Percentiles rank a stretch among this genome's conserved stretches.
phyloP scores from a whole-genome alignment of 2,113 vertebrate genomes.

The Isichthys henryi region DNA sequence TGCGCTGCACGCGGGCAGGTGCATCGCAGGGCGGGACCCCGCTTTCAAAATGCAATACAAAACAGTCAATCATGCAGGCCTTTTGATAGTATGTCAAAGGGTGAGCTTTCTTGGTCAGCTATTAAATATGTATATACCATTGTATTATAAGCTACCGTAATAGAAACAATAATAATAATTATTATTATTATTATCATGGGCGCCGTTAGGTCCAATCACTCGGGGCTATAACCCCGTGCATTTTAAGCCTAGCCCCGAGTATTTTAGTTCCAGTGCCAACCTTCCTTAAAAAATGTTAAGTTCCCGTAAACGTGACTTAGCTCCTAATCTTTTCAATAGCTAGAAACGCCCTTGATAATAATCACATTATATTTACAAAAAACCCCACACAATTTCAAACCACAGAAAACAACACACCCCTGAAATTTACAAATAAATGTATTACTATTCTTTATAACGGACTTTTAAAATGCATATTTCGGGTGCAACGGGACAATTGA shows the following conservation, averaged over 20 bases:
- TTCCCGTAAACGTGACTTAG: too few species aligned
- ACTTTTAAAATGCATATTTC: neutral
- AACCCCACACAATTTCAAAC: neutral
- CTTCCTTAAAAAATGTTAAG: too few species aligned
- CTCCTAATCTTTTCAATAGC: too few species aligned
- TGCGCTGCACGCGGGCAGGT: neutral
- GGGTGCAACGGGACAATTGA: neutral
- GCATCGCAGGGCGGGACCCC: neutral
- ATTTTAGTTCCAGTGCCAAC: too few species aligned
- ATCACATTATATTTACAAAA: neutral
- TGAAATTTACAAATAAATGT: neutral
- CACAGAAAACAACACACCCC: neutral
- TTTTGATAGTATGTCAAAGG: neutral
- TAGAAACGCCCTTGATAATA: too few species aligned
- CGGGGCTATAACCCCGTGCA: too few species aligned
- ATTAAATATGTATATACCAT: neutral
- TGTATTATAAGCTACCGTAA: neutral
- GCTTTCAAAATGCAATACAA: neutral
- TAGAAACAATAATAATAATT: neutral
- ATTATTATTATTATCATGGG: too few species aligned
- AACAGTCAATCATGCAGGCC: neutral
- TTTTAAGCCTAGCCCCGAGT: too few species aligned
- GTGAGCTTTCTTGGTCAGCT: neutral
- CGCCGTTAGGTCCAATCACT: too few species aligned
- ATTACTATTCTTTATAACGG: neutral